Base-by-base conservation (phyloP, 2,888 invertebrate species). In the Drosophila siamana region DNA sequence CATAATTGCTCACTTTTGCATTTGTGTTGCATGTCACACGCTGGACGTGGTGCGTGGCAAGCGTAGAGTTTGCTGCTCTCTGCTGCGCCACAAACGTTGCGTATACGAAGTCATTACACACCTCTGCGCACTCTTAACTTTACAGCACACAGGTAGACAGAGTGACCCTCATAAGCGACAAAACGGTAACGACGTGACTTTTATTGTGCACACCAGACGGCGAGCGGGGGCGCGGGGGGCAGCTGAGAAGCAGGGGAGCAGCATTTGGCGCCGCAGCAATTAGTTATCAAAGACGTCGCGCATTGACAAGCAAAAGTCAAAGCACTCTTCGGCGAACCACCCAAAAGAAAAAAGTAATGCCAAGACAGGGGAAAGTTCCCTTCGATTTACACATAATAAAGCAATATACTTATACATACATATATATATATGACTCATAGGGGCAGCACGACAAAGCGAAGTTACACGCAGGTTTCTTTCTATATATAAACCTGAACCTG, bases 1-100 rank as follows among this genome's bases (percentile, higher is more conserved):
- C 80, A 89, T 89, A 89, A 89, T 89, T 89, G 89, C 80, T 86
- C 74, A 84, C 84, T 87, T 78, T 85, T 82, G 80, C 78, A 80
- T 71, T 69, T 74, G 61, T 65, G 78, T 83, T 72, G 80, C 80
- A 82, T 82, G 81, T 78, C 69, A 66, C 78, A 78, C 79, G 73
- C 80, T 69, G 80, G 15, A 22, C 36, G 36, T 15, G 13, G 11
- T 15, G 7, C 13, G 13, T 7, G n/a, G 36, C 36, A 38, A 15
- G 13, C 1, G 36, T 38, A 26, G 13, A 24, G 24, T 6, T 6
- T 2, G n/a, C 24, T 24, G 2, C 19, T 3, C 19, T 19, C 1
- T 13, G 24, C 41, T 61, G 69, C 54, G 66, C 56, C 41, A 62
- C 47, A 72, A 69, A 69, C 70, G 57, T 54, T 59, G 63, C 61